Percentiles rank a stretch among this genome's conserved stretches.
Evolutionary conservation across 2,113 vertebrate genomes (phyloP).

Genomic region (Scalopus aquaticus): DNA sequence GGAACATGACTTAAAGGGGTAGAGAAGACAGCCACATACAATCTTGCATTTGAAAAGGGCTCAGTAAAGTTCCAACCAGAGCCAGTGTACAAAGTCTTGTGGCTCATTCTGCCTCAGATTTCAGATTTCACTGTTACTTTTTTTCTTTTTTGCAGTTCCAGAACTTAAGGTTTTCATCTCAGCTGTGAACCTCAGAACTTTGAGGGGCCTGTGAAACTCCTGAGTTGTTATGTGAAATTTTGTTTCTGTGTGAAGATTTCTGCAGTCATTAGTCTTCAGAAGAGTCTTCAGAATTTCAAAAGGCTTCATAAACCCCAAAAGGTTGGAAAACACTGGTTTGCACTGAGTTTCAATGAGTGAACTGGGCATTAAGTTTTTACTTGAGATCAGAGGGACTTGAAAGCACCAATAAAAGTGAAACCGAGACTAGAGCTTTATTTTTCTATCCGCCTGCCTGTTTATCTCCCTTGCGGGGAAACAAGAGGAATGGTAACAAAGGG

Average conservation of each 20-base stretch:
- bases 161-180: background rate
- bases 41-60: slow-evolving; percentile 2
- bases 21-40: background rate
- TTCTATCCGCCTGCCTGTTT: background rate
- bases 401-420: slow-evolving; percentile 30
- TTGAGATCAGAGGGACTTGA: slow-evolving; percentile 21
- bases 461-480: background rate
- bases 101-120: background rate
- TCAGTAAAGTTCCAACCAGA: background rate
- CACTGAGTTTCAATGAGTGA: background rate
- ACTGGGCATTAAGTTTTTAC: background rate
- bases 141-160: background rate
- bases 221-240: background rate
- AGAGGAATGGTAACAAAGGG: background rate
- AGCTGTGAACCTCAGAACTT: background rate
- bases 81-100: background rate
- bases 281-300: slow-evolving; percentile 17
- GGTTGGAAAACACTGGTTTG: background rate
- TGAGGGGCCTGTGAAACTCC: background rate
- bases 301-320: background rate
- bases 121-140: background rate
- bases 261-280: background rate
- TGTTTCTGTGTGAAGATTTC: background rate
- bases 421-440: background rate
- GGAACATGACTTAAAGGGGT: slow-evolving; percentile 15